Percentiles rank a stretch among this genome's conserved stretches.
These are phyloP conservation scores for Lordiphosa mommai DNA, from an alignment of 1,140 invertebrate species.

Conservation along the genomic window DNA sequence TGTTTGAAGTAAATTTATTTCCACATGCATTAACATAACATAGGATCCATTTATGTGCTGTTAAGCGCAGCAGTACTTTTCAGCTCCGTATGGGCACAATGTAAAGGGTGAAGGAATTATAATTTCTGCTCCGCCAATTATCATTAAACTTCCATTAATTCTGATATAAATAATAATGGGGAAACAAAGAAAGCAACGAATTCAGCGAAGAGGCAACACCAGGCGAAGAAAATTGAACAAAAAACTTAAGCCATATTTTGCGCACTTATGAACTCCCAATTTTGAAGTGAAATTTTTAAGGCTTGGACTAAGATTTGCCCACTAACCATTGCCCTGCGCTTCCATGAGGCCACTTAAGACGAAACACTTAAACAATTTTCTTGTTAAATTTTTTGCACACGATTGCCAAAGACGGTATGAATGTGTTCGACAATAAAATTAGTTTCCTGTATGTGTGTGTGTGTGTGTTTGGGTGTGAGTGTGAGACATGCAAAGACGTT, in stretches of 20 bases:
- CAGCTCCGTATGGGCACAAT: no score
- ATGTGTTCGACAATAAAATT: constrained; percentile 71
- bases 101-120: no score
- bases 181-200: no score
- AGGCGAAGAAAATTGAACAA: no score
- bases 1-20: no score
- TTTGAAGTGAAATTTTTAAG: constrained; percentile 18
- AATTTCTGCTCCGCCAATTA: no score
- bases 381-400: constrained; percentile 60
- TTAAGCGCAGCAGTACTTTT: no score
- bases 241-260: not conserved
- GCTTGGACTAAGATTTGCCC: constrained; percentile 11
- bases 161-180: no score
- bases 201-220: no score
- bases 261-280: not conserved
- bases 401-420: constrained; percentile 17
- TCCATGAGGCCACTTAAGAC: constrained; percentile 36
- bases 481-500: constrained; percentile 70
- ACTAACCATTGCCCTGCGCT: constrained; percentile 9
- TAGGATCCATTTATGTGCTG: no score
- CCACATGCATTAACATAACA: no score
- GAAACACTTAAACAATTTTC: constrained; percentile 64
- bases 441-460: constrained; percentile 29
- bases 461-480: constrained; percentile 5
- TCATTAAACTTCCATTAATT: no score